These are phyloP conservation scores for Apodemus sylvaticus DNA, from an alignment of 2,113 vertebrate genomes.

Conservation along the genomic window DNA sequence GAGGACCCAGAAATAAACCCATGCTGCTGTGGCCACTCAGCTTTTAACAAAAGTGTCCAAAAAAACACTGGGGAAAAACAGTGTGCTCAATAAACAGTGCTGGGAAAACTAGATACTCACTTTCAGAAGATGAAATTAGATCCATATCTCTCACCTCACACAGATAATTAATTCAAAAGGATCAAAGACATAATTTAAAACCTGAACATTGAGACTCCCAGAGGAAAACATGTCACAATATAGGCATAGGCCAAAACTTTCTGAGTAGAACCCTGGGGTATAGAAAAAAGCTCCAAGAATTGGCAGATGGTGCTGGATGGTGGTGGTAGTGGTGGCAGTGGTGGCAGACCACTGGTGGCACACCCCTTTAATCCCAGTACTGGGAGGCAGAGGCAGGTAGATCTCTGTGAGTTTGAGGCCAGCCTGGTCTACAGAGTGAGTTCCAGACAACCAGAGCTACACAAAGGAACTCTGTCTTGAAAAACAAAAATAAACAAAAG, in stretches of 20 bases:
- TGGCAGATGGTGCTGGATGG: background rate
- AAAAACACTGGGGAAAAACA: background rate
- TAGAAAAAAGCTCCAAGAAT: background rate
- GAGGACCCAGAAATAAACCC: background rate
- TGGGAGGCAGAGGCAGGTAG: too few relatives aligned
- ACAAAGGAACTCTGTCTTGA: too few relatives aligned
- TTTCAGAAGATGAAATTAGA: background rate
- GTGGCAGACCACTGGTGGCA: accelerated
- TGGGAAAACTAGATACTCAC: background rate
- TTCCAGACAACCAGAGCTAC: too few relatives aligned
- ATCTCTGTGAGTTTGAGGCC: too few relatives aligned
- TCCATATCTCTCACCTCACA: background rate
- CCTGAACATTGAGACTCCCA: background rate
- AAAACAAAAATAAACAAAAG: too few relatives aligned
- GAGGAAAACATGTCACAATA: background rate
- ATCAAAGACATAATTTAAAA: background rate
- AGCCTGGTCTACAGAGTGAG: too few relatives aligned
- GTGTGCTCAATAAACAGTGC: background rate
- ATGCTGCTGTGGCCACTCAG: background rate
- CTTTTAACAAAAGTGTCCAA: background rate
- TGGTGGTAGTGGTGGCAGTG: accelerated
- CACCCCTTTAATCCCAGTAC: too few relatives aligned
- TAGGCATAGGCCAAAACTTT: background rate
- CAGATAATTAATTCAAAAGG: background rate
- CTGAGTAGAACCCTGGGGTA: background rate